Evolutionary conservation across 2,888 invertebrate genomes (phyloP).

Genomic region (Nemotelus pantherinus): DNA sequence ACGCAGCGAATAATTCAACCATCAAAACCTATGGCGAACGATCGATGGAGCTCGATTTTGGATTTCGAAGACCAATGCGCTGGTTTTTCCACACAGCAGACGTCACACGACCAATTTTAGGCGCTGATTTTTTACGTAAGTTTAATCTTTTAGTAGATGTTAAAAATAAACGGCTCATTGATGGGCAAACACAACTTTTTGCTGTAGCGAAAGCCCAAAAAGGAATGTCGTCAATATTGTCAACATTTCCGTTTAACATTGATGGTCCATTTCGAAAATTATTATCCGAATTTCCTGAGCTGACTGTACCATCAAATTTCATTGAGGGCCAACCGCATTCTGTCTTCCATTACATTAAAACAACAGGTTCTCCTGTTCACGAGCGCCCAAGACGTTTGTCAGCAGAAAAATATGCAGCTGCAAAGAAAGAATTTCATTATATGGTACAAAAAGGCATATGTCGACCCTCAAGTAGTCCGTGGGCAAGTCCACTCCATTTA

Average conservation of each 20-base stretch:
- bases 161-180: constrained; percentile 3
- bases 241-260: not conserved
- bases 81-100: constrained; percentile 25
- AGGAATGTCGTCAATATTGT: too few relatives aligned
- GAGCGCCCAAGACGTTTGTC: constrained; percentile 3
- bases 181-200: constrained; percentile 11
- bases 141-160: constrained; percentile 15
- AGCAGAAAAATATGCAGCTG: constrained; percentile 13
- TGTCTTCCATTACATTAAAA: constrained; percentile 38
- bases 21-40: constrained; percentile 8
- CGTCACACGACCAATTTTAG: constrained; percentile 12
- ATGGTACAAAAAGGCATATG: constrained; percentile 59
- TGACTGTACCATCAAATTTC: not conserved
- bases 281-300: not conserved
- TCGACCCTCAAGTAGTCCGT: constrained; percentile 61
- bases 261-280: not conserved
- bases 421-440: constrained; percentile 45
- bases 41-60: not conserved
- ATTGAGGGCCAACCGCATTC: not conserved
- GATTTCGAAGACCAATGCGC: not conserved
- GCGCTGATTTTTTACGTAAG: constrained; percentile 18
- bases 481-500: constrained; percentile 61
- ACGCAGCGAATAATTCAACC: not conserved
- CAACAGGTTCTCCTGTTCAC: constrained; percentile 19
- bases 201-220: not conserved